Base-by-base conservation (phyloP, 2,888 invertebrate species). In the Polyommatus icarus region DNA sequence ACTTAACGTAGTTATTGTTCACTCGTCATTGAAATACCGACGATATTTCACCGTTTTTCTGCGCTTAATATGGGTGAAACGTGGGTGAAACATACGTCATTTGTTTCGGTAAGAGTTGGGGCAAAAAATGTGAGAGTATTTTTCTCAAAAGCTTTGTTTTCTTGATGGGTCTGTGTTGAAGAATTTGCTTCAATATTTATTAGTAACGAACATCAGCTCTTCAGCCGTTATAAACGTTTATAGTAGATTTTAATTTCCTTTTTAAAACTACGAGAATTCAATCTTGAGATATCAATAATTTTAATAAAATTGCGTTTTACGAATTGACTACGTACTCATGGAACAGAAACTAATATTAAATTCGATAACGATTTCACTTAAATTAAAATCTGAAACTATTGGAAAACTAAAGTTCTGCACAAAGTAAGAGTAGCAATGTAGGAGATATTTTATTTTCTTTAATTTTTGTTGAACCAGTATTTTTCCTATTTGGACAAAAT, bases 1-100 rank as follows among this genome's bases (percentile, higher is more conserved):
- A 84, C 82, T 84, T 87, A 87, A 87, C 86, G 50, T 29, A 75
- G 75, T 50, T 75, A 75, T 75, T 75, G 75, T 54, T 50, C 75
- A 75, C 50, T 46, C 75, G 29, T 75, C 75, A 18, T 75, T 75
- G 40, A 73, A 75, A 54, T 75, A 18, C 75, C 15, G 67, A 3
- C 54, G 24, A 75, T 75, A 75, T 54, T 75, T 50, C 24, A 75
- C 46, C 46, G 3, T 46, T 75, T 75, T 50, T 29, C 75, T 50
- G 50, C 24, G 18, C 50, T 54, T 72, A 72, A 72, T 72, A 36
- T 67, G 67, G 67, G 67, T 67, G 61, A 61, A 61, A 61, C 20
- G 59, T 7, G 20, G 24, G 59, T 61, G 12, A 67, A 67, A 32
- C 67, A 67, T 61, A 61, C 67, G 29, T 67, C 15, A 32, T 67